Evolutionary conservation across 2,113 vertebrate species (phyloP).

Genomic region (Neogobius melanostomus): DNA sequence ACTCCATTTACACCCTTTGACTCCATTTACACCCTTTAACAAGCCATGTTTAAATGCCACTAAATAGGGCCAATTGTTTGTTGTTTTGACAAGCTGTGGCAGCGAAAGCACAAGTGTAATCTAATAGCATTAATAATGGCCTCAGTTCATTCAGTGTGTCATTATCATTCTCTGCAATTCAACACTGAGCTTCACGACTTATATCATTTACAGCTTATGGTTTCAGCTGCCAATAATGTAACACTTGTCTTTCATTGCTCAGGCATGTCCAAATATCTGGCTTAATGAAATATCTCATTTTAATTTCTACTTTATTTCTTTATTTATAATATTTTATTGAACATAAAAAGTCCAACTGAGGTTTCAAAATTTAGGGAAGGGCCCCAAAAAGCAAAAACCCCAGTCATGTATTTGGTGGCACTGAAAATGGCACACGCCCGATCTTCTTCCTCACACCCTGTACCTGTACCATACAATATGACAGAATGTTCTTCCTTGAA

Average conservation of each 20-base stretch:
- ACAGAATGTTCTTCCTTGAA: no score
- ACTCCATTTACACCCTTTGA: background rate
- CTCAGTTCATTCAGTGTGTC: conserved; percentile 12
- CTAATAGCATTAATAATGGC: conserved; percentile 27
- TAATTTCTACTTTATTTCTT: background rate
- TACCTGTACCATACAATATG: no score
- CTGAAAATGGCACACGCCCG: no score
- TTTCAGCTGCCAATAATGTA: background rate
- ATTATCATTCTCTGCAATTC: background rate
- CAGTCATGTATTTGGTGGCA: no score
- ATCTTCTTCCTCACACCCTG: no score
- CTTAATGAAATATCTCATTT: background rate
- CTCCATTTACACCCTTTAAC: background rate
- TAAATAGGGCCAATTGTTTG: background rate
- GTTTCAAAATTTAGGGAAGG: no score
- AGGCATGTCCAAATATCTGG: background rate
- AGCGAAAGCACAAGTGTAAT: conserved; percentile 7
- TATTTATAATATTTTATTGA: background rate
- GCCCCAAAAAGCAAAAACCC: no score
- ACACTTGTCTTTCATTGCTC: background rate
- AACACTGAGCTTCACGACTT: conserved; percentile 7
- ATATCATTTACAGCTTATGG: conserved; percentile 5
- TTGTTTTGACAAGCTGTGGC: conserved; percentile 4
- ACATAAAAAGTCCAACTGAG: no score
- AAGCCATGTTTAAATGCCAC: conserved; percentile 9